Percentiles rank a stretch among this genome's conserved stretches.
Conservation (phyloP, 2,888 invertebrate genomes). For the Polia nebulosa region DNA sequence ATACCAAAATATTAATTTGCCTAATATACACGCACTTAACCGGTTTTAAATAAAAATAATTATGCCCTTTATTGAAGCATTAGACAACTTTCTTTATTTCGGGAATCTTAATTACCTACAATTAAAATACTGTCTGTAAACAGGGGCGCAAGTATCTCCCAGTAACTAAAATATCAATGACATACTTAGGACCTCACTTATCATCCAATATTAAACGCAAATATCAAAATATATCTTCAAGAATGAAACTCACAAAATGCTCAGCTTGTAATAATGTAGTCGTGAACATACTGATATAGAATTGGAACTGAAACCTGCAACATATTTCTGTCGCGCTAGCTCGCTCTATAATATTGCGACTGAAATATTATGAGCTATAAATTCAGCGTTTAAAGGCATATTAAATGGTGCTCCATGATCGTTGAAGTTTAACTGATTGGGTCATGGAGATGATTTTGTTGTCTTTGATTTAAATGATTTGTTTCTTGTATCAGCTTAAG, state of each 20-base stretch:
- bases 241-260: slow-evolving; percentile 18
- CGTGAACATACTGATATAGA: slow-evolving; percentile 51
- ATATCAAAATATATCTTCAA: slow-evolving; percentile 41
- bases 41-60: no score
- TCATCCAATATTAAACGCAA: not conserved
- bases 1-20: no score
- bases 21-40: no score
- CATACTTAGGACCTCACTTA: not conserved
- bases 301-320: slow-evolving; percentile 53
- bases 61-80: no score
- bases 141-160: no score
- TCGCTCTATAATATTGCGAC: slow-evolving; percentile 42
- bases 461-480: not conserved
- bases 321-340: slow-evolving; percentile 52
- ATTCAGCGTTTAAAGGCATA: slow-evolving; percentile 54
- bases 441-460: not conserved
- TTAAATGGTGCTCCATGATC: slow-evolving; percentile 49
- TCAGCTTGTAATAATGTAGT: slow-evolving; percentile 40
- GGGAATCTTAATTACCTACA: no score
- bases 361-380: slow-evolving; percentile 56
- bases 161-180: not conserved
- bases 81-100: no score
- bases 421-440: slow-evolving; percentile 33
- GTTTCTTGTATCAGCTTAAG: not conserved
- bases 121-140: no score